Evolutionary conservation across 2,888 invertebrate genomes (phyloP), one percentile per base, ranked within the genome.

Genomic region (Drosophila pseudotakahashii): DNA sequence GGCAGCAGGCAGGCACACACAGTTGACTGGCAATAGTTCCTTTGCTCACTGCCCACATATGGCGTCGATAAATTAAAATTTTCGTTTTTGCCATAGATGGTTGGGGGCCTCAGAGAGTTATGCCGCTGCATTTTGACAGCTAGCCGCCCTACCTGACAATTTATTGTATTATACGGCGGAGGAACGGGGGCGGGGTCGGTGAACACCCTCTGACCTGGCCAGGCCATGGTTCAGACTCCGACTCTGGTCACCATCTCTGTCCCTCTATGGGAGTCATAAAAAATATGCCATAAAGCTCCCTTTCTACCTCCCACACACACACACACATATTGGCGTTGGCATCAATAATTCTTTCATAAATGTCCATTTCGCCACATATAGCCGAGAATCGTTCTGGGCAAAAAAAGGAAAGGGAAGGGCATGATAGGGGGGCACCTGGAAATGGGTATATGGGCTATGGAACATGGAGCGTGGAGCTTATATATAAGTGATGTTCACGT

Each of bases 41-140:
- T 64, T 83, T 76, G 80, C 80, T 79, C 81, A 60, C 67, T 85
- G 84, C 88, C 84, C 84, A 85, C 84, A 85, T 85, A 87, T 91
- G 91, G 89, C 88, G 91, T 91, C 91, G 91, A 91, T 91, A 91
- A 91, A 91, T 91, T 91, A 89, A 90, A 91, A 90, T 90, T 90
- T 88, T 87, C 69, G 70, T 66, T 75, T 66, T 64, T 54, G 50
- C 50, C 51, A 26, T 52, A 62, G 51, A 44, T 37, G 70, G 42
- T 10, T 14, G 26, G 26, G 39, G 2, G 4, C 47, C 26, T 10
- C 2, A 59, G 59, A 73, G 76, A 61, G 82, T 68, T 73, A 81
- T 85, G 79, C 75, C 79, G 78, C 70, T 61, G 83, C 86, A 69
- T 68, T 85, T 86, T 85, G 85, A 85, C 85, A 85, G 86, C 78